Conservation (phyloP, 2,888 invertebrate species). For the Trichacis sp. region DNA sequence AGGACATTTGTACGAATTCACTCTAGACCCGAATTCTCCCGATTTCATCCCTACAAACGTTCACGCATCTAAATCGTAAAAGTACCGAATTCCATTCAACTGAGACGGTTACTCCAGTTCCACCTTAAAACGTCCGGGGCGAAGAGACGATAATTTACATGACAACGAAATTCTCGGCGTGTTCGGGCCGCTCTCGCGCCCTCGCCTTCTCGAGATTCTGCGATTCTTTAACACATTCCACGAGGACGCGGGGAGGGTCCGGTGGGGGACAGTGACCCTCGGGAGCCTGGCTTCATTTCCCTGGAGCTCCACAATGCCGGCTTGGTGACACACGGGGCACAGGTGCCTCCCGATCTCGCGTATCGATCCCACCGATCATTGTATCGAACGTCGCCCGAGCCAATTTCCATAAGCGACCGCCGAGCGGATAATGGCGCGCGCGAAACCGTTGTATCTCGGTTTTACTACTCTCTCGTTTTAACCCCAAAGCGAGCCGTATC, state of each 20-base stretch:
- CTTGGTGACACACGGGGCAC: slow-evolving; percentile 61
- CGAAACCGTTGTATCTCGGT: slow-evolving; percentile 13
- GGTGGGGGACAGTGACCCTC: too few species aligned
- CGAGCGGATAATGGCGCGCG: slow-evolving; percentile 23
- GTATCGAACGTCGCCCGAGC: slow-evolving; percentile 60
- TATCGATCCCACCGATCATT: slow-evolving; percentile 66
- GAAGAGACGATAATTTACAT: slow-evolving; percentile 64
- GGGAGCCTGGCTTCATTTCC: too few species aligned
- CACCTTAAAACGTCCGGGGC: too few species aligned
- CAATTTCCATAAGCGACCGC: slow-evolving; percentile 65
- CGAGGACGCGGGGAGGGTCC: slow-evolving; percentile 46
- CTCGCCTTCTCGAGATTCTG: slow-evolving; percentile 62
- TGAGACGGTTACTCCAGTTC: too few species aligned
- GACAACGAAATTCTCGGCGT: slow-evolving; percentile 62
- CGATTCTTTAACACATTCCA: slow-evolving; percentile 68
- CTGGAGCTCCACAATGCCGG: slow-evolving; percentile 36
- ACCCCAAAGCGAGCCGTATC: slow-evolving; percentile 46
- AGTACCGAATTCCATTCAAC: too few species aligned
- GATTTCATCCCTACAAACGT: too few species aligned
- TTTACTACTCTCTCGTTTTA: slow-evolving; percentile 41
- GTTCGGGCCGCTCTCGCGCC: slow-evolving; percentile 57
- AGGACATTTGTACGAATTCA: too few species aligned
- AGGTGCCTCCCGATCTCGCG: slow-evolving; percentile 46
- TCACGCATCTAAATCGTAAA: too few species aligned
- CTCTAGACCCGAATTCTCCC: too few species aligned